Percentiles rank a stretch among this genome's conserved stretches.
These are phyloP conservation scores for Hedychridium roseum DNA, from an alignment of 2,888 invertebrate genomes.

Conservation along the genomic window DNA sequence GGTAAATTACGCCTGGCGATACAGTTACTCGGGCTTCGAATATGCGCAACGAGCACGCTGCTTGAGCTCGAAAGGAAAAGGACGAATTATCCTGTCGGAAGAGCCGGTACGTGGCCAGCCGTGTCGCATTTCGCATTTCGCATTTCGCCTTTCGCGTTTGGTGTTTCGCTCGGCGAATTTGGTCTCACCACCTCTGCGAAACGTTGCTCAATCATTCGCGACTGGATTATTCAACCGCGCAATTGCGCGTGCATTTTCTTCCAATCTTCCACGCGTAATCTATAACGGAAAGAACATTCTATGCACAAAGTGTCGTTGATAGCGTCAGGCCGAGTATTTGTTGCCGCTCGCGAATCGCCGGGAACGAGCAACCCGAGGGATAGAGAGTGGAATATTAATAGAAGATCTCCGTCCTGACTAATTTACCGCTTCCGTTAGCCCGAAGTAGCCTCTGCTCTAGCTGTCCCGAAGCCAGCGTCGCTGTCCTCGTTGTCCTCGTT, in stretches of 20 bases:
- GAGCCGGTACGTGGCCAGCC: slow-evolving; percentile 8
- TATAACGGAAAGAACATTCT: too few relatives aligned
- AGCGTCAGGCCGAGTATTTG: too few relatives aligned
- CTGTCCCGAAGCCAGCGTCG: too few relatives aligned
- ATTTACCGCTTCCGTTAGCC: slow-evolving; percentile 43
- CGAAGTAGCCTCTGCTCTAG: slow-evolving; percentile 15
- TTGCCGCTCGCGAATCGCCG: too few relatives aligned
- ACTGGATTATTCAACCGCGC: slow-evolving; percentile 36
- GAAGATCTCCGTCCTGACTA: slow-evolving; percentile 42
- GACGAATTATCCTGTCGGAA: slow-evolving; percentile 41
- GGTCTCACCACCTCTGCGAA: slow-evolving; percentile 36
- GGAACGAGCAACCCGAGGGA: slow-evolving; percentile 2
- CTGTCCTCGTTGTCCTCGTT: too few relatives aligned
- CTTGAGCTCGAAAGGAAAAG: slow-evolving; percentile 30
- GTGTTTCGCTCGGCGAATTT: slow-evolving; percentile 30
- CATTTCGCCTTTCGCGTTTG: too few relatives aligned
- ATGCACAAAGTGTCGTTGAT: too few relatives aligned
- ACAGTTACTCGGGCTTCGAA: slow-evolving; percentile 23
- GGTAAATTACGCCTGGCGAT: slow-evolving; percentile 27
- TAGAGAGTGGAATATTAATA: slow-evolving; percentile 37
- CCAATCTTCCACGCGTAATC: too few relatives aligned
- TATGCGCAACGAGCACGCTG: slow-evolving; percentile 13
- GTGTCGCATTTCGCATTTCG: too few relatives aligned
- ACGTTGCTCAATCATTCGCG: slow-evolving; percentile 43
- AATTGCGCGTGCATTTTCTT: slow-evolving; percentile 38